phyloP scores from a whole-genome alignment of 2,797 vertebrate genomes.

The Novumbra hubbsi region DNA sequence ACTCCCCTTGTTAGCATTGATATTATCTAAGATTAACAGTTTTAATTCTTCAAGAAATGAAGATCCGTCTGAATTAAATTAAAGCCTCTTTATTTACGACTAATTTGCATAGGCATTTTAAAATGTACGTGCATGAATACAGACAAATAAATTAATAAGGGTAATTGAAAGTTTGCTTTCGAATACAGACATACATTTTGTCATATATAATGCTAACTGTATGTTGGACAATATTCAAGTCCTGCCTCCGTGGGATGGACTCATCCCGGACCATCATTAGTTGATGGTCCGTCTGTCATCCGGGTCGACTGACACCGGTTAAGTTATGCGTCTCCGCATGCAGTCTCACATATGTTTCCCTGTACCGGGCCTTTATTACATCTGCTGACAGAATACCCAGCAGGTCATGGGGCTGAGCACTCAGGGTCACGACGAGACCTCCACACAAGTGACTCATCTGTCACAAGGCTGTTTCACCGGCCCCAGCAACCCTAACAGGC shows the following conservation, averaged over 20 bases:
- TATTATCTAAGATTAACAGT: conserved; percentile 18
- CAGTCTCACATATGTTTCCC: conserved; percentile 9
- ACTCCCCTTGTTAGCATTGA: conserved; percentile 3
- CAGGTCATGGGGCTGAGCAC: neutral
- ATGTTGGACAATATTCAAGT: neutral
- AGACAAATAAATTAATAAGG: conserved; percentile 7
- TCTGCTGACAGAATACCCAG: conserved; percentile 21
- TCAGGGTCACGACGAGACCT: conserved; percentile 9
- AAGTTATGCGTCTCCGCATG: neutral
- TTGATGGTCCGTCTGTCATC: conserved; percentile 11
- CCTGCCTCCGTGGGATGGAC: neutral
- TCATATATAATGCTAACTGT: neutral
- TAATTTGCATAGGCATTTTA: conserved; percentile 11
- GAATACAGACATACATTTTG: neutral
- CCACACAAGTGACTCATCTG: conserved; percentile 10
- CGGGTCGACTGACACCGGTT: neutral
- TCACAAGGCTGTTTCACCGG: neutral
- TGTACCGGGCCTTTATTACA: neutral
- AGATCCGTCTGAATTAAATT: conserved; percentile 18
- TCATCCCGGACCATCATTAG: neutral
- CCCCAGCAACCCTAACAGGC: neutral
- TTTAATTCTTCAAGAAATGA: conserved; percentile 10
- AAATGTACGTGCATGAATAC: conserved; percentile 6
- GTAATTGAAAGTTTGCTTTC: conserved; percentile 13
- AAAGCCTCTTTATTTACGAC: neutral